Evolutionary conservation across 2,797 vertebrate species (phyloP), one percentile per base, ranked within the genome.

Genomic region (Microctenopoma stevenorrisi): DNA sequence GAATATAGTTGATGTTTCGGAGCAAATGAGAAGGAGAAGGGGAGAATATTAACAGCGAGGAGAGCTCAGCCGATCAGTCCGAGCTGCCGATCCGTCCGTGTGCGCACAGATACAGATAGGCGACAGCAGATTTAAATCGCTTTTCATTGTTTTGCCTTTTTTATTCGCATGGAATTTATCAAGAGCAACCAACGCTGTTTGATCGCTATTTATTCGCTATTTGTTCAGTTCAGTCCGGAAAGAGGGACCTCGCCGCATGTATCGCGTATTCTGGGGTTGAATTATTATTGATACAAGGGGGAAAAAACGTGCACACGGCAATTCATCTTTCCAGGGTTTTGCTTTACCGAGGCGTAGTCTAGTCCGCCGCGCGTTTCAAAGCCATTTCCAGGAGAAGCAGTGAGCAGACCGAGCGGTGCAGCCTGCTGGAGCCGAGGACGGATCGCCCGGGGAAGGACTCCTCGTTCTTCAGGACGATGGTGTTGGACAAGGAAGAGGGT

Each of bases 401-500:
- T 15, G 83, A 85, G 77, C 78, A 73, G 76, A 88, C 77, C 87
- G 89, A 86, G 64, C 69, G 81, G 85, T 71, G 90, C 90, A 92
- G 94, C 92, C 95, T 93, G 93, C 93, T 88, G 94, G 92, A 93
- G 92, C 95, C 94, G 93, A 94, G 95, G 94, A 95, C 95, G 94
- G 94, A 97, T 93, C 95, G 93, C 95, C 95, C 94, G 94, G 94
- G 94, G 94, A 95, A 94, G 88, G 94, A 96, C 95, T 94, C 93
- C 91, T 94, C 95, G 89, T 93, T 94, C 94, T 94, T 95, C 72
- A 96, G 96, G 95, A 98, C 97, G 94, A 99, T 99, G 98, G 98
- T 99, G 94, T 92, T 99, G 93, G 97, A 99, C 95, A 98, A 99
- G 97, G 97, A 99, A 94, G 98, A 99, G 94, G 97, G 98, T 98